Evolutionary conservation across 2,797 vertebrate species (phyloP).

Genomic region (Neosilurus mollespiculum): DNA sequence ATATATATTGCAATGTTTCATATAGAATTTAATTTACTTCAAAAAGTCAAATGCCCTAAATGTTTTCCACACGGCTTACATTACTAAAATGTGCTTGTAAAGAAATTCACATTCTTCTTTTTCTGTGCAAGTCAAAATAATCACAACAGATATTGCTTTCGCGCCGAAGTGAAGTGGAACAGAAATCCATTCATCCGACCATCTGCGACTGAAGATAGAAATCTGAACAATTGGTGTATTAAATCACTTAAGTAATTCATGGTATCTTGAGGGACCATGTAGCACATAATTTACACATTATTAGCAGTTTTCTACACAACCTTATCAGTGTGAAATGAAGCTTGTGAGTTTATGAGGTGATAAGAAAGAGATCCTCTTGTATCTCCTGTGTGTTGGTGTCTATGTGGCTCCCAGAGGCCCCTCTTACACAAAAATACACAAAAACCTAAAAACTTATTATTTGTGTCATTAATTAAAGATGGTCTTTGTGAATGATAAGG

Average conservation of each 20-base stretch:
- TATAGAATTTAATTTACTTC: background rate
- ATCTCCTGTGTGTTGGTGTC: slow-evolving; percentile 14
- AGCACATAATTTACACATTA: slow-evolving; percentile 13
- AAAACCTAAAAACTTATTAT: background rate
- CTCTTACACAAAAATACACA: background rate
- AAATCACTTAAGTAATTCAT: background rate
- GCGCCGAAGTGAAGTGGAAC: background rate
- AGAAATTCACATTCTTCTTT: background rate
- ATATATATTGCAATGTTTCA: no score
- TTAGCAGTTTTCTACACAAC: slow-evolving; percentile 8
- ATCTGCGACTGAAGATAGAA: background rate
- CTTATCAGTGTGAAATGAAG: slow-evolving; percentile 34
- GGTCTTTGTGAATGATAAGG: background rate
- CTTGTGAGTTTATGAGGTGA: slow-evolving; percentile 45
- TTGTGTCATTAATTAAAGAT: background rate
- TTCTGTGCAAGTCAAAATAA: background rate
- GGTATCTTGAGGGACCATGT: background rate
- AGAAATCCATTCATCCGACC: background rate
- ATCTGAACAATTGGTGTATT: background rate
- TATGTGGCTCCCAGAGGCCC: background rate
- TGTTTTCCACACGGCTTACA: background rate
- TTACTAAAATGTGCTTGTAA: background rate
- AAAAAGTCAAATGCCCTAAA: background rate
- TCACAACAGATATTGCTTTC: background rate
- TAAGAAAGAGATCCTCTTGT: slow-evolving; percentile 25